Evolutionary conservation across 2,888 invertebrate species (phyloP), one percentile per base, ranked within the genome.

Genomic region (Leucophenga montana): DNA sequence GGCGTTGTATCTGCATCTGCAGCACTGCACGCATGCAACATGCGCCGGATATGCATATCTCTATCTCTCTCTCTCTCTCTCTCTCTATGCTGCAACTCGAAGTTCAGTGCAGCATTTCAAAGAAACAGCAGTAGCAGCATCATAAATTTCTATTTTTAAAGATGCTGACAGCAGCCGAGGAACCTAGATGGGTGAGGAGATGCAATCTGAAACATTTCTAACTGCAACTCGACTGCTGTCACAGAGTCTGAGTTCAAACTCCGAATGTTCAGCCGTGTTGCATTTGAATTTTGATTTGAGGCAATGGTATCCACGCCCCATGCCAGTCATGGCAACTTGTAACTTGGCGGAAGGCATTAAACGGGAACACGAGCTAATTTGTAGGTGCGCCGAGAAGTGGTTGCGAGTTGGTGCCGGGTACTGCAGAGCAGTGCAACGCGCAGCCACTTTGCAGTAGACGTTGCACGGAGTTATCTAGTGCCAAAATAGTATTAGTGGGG

Each of bases 71-170:
- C 16, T 1, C 18, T 6, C 81, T 77, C 80, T 75, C 74, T 70
- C 59, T 65, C 57, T 62, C 53, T 71, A 71, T 50, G n/a, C n/a
- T 50, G 50, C 50, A 71, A 72, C 57, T 64, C 62, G 64, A 57
- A 71, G 73, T 18, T 76, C 71, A 69, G 80, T 46, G 22, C 77
- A 73, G 68, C 72, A 72, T 76, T 76, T 75, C 76, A 76, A 75
- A 78, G 79, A 77, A 75, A 68, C 73, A 66, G 11, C 39, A 39
- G 11, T 1, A 8, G 9, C 39, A 75, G 73, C 72, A 78, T 78
- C 80, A 83, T 83, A 83, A 84, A 83, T 72, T 75, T 83, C 82
- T 83, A 83, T 83, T 83, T 83, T 77, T 83, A 83, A 79, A 72
- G 71, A 69, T 54, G 75, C 71, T 71, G 73, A 72, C 73, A 73